Evolutionary conservation across 2,888 invertebrate species (phyloP), one percentile per base, ranked within the genome.

Genomic region (Netelia inedita): DNA sequence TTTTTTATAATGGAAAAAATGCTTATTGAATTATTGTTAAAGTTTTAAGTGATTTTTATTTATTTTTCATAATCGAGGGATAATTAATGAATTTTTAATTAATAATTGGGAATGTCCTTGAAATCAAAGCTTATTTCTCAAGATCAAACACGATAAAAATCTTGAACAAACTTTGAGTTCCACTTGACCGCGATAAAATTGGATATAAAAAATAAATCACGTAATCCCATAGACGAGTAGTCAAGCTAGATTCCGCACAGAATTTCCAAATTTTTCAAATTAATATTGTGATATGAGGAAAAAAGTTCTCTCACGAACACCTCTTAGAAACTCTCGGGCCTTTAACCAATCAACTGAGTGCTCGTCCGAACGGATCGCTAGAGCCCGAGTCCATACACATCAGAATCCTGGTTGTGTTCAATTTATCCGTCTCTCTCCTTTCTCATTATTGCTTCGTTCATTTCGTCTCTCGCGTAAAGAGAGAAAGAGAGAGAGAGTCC

Each of bases 401-500:
- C 19, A 28, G 59, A 61, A 72, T 63, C 14, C 61, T 43, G 10
- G 43, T 55, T 16, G 23, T 63, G 66, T 55, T 74, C 73, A 73
- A 74, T 79, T 73, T 35, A 69, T 79, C 46, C 61, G 23, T 79
- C 72, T 61, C 53, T 53, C 61, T 68, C 78, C 61, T 28, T 79
- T 79, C 61, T 83, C 78, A 63, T 79, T 79, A 63, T 73, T 63
- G 55, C 82, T 61, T 61, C 65, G 23, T 69, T 69, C 74, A 55
- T 74, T 55, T 68, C 74, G 69, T 72, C 41, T 78, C 72, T 66
- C 66, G 50, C 41, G 72, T 61, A 72, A 57, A 73, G 66, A 73
- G 73, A 68, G 28, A 28, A 6, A 1, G 28, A 28, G 28, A 28
- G 28, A 0, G 28, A 35, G 35, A 3, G 35, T 6, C 35, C 19